Conservation (phyloP, 2,797 vertebrate genomes). For the Xiphorhynchus erythropygius region DNA sequence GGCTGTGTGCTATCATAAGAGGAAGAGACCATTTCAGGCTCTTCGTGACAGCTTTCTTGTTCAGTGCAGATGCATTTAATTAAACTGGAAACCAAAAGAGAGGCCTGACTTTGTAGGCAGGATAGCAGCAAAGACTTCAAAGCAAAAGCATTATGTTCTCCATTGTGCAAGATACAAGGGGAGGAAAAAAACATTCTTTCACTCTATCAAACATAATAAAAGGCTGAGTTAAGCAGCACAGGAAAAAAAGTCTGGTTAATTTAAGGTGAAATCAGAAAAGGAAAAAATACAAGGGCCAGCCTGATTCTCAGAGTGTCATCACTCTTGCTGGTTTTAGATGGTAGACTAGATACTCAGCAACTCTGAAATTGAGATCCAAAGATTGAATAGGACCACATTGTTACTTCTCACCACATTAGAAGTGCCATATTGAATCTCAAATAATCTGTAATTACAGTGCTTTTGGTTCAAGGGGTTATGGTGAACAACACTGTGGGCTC, state of each 20-base stretch:
- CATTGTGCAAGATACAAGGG: slow-evolving; percentile 65
- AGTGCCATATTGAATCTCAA: not conserved
- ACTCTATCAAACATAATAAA: slow-evolving; percentile 65
- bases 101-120: slow-evolving; percentile 50
- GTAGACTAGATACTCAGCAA: slow-evolving; percentile 12
- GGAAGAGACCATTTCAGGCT: slow-evolving; percentile 8
- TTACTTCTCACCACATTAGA: slow-evolving; percentile 3
- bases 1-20: not conserved
- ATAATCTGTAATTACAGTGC: not conserved
- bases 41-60: slow-evolving; percentile 21
- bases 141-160: slow-evolving; percentile 67
- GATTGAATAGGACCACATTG: slow-evolving; percentile 10
- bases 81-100: slow-evolving; percentile 63
- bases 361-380: slow-evolving; percentile 30
- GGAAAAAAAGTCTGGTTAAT: slow-evolving; percentile 55
- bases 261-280: slow-evolving; percentile 61
- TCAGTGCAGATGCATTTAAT: slow-evolving; percentile 47
- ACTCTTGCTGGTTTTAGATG: slow-evolving; percentile 23
- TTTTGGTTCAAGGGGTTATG: not conserved
- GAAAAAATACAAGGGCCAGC: slow-evolving; percentile 40
- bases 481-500: not conserved
- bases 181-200: slow-evolving; percentile 65
- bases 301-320: not conserved
- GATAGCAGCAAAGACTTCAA: slow-evolving; percentile 61
- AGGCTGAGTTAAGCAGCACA: slow-evolving; percentile 47